A percentile compares a stretch with the other conserved stretches of the same genome.
phyloP scores from a whole-genome alignment of 2,113 vertebrate species.

The Todiramphus saurophagus region DNA sequence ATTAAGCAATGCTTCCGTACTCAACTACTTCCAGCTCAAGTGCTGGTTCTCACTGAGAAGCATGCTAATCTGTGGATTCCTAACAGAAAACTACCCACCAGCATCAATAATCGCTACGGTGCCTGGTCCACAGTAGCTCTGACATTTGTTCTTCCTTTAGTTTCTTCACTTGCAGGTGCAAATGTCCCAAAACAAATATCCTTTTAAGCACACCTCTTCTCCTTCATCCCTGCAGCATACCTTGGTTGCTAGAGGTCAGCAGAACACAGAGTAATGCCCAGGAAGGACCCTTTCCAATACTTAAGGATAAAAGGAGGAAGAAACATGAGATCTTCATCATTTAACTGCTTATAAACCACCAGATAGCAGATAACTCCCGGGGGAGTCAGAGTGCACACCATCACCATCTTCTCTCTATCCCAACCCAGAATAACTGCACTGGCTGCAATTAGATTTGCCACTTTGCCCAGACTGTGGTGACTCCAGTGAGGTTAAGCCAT shows the following conservation, averaged over 20 bases:
- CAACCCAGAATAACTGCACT: background rate
- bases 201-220: background rate
- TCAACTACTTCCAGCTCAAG: background rate
- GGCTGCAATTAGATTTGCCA: background rate
- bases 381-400: background rate
- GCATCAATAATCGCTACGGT: background rate
- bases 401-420: background rate
- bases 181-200: background rate
- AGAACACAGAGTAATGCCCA: background rate
- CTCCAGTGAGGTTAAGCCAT: background rate
- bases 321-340: background rate
- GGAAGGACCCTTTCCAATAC: background rate
- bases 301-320: background rate
- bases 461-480: background rate
- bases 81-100: background rate
- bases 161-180: background rate
- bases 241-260: background rate
- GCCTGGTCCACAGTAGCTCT: background rate
- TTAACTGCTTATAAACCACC: background rate
- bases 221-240: fast-evolving
- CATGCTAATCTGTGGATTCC: background rate
- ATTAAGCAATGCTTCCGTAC: background rate
- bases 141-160: background rate
- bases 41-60: background rate
- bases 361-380: background rate